Evolutionary conservation across 2,888 invertebrate genomes (phyloP).

Genomic region (Lutraria lutraria): DNA sequence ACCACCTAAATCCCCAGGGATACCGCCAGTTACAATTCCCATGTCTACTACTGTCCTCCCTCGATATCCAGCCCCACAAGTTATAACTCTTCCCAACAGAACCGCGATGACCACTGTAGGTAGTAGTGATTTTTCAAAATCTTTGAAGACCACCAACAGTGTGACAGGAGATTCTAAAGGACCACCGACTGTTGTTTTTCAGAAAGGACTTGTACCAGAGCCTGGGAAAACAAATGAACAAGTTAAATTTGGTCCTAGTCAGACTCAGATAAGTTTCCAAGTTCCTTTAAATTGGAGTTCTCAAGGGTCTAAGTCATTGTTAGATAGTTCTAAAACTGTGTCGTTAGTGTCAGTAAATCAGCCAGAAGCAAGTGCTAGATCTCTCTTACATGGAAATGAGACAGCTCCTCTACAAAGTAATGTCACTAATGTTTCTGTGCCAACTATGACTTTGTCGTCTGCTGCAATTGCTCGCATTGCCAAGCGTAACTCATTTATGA

Average conservation of each 20-base stretch:
- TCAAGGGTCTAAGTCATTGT: conserved; percentile 61
- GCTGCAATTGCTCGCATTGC: conserved; percentile 35
- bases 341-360: conserved; percentile 56
- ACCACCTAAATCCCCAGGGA: conserved; percentile 45
- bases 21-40: conserved; percentile 12
- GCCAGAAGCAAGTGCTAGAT: conserved; percentile 34
- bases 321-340: conserved; percentile 59
- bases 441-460: conserved; percentile 38
- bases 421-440: conserved; percentile 28
- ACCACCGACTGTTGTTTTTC: conserved; percentile 26
- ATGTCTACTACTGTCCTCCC: conserved; percentile 23
- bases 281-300: conserved; percentile 64
- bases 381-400: conserved; percentile 35
- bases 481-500: conserved; percentile 46
- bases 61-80: conserved; percentile 47
- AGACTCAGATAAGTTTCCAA: conserved; percentile 65
- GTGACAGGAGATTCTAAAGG: conserved; percentile 4
- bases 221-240: conserved; percentile 21
- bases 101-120: conserved; percentile 19
- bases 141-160: conserved; percentile 16
- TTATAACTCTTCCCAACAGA: conserved; percentile 56
- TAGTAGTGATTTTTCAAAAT: conserved; percentile 37
- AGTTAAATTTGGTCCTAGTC: conserved; percentile 25
- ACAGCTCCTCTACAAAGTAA: conserved; percentile 27
- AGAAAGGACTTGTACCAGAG: conserved; percentile 23